Evolutionary conservation across 2,113 vertebrate species (phyloP).

Genomic region (Murina feae): DNA sequence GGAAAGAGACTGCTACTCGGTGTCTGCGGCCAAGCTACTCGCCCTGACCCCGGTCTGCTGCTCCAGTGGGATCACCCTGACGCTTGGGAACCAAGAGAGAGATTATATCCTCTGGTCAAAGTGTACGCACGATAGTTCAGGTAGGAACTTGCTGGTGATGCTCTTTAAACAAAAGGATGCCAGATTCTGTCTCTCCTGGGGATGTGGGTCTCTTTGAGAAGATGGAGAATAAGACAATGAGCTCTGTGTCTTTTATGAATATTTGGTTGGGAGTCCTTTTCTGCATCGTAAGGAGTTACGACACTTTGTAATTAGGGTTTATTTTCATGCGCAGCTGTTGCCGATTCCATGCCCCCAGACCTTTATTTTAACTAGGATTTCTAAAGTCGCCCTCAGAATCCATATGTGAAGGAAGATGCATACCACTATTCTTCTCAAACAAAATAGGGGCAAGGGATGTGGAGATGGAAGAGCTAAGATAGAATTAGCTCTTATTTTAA

Average conservation of each 20-base stretch:
- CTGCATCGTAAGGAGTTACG: background rate
- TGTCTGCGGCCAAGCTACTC: conserved; percentile 92
- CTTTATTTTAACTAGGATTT: conserved; percentile 13
- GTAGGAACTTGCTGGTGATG: conserved; percentile 56
- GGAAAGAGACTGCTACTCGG: conserved; percentile 94
- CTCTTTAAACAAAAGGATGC: background rate
- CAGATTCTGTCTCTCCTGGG: background rate
- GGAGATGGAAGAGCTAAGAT: background rate
- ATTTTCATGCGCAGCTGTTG: background rate
- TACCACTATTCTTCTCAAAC: background rate
- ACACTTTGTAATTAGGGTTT: background rate
- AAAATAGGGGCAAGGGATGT: background rate
- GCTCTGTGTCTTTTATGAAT: background rate
- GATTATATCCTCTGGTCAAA: conserved; percentile 92
- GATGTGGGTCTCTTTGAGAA: background rate
- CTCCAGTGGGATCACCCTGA: conserved; percentile 86
- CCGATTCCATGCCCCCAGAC: background rate
- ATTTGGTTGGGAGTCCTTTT: background rate
- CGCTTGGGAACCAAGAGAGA: conserved; percentile 85
- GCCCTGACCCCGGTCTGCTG: conserved; percentile 93
- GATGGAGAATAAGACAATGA: background rate
- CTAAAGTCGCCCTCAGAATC: background rate
- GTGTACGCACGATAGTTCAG: conserved; percentile 73
- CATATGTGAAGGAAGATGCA: background rate
- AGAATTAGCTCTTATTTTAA: background rate